phyloP scores from a whole-genome alignment of 2,797 vertebrate genomes.

The Halcyon leucocephala region DNA sequence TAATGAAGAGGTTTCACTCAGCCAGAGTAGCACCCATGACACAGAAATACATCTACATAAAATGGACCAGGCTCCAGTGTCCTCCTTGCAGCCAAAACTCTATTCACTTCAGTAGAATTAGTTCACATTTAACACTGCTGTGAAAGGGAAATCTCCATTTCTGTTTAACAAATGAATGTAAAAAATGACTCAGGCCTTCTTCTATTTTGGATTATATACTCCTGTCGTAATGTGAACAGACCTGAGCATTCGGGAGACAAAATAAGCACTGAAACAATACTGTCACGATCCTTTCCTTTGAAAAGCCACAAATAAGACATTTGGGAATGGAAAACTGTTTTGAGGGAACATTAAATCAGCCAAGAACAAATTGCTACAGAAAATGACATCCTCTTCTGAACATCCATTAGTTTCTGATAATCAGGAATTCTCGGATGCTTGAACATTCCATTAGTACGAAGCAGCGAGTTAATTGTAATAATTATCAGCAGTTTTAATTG shows the following conservation, averaged over 20 bases:
- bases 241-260: not conserved
- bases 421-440: constrained; percentile 59
- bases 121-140: not conserved
- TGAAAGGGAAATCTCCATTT: not conserved
- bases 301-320: constrained; percentile 50
- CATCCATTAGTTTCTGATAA: constrained; percentile 66
- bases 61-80: not conserved
- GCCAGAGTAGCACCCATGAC: not conserved
- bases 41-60: not conserved
- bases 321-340: constrained; percentile 42
- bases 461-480: constrained; percentile 58
- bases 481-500: constrained; percentile 66
- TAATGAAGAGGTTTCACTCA: not conserved
- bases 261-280: not conserved
- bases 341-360: constrained; percentile 63
- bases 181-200: not conserved
- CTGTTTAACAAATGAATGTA: not conserved
- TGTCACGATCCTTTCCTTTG: not conserved
- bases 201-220: not conserved
- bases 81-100: not conserved
- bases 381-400: constrained; percentile 64
- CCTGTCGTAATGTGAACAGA: not conserved
- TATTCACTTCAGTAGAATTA: not conserved
- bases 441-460: constrained; percentile 65
- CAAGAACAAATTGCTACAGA: constrained; percentile 66